Conservation (phyloP, 2,888 invertebrate species). For the Lucinisca nassula region DNA sequence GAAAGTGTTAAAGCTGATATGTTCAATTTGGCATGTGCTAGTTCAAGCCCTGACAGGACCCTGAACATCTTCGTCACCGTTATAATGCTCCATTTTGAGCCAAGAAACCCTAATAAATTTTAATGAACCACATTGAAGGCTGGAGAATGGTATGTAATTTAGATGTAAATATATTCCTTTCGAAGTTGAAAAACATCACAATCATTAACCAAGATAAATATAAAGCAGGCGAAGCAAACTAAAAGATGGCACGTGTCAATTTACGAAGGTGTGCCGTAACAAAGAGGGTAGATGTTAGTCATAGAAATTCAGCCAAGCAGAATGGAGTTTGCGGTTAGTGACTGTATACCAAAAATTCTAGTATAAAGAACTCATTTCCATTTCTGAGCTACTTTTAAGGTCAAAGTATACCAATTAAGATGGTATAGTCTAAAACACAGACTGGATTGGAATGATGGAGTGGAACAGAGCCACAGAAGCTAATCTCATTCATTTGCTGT, state of each 20-base stretch:
- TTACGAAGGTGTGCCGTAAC: not conserved
- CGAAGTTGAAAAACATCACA: not conserved
- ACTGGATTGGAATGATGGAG: too few relatives aligned
- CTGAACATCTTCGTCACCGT: too few relatives aligned
- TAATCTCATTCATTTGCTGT: too few relatives aligned
- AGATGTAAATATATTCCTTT: not conserved
- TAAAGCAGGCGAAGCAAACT: not conserved
- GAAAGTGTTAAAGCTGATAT: too few relatives aligned
- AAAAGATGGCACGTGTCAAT: not conserved
- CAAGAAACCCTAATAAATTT: too few relatives aligned
- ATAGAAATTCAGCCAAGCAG: not conserved
- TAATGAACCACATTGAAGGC: too few relatives aligned
- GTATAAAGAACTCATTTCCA: conserved; percentile 1
- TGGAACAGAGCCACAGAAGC: too few relatives aligned
- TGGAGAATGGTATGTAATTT: not conserved
- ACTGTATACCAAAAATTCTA: not conserved
- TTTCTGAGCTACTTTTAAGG: not conserved
- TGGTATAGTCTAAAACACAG: too few relatives aligned
- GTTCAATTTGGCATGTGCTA: too few relatives aligned
- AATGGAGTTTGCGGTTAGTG: conserved; percentile 1
- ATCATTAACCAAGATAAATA: not conserved
- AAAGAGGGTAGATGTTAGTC: not conserved
- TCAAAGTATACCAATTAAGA: not conserved
- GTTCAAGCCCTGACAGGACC: too few relatives aligned
- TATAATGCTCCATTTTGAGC: too few relatives aligned